Percentiles rank a stretch among this genome's conserved stretches.
Evolutionary conservation across 2,888 invertebrate species (phyloP).

Genomic region (Eupithecia exiguata): DNA sequence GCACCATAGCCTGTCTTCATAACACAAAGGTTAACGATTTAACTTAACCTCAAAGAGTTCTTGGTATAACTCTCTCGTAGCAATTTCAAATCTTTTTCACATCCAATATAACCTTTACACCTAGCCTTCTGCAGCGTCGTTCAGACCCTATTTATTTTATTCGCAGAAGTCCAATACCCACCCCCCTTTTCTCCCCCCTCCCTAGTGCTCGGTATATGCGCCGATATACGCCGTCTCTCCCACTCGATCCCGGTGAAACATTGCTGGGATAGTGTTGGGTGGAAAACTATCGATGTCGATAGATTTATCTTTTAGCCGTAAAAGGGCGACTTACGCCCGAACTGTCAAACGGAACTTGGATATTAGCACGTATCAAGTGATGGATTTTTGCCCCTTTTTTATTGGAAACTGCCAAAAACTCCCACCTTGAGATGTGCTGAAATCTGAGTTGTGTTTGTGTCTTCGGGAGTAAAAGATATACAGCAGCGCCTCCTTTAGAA

Average conservation of each 20-base stretch:
- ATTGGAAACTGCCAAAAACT: too few species aligned
- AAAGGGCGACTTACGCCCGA: background rate
- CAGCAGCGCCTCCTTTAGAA: too few species aligned
- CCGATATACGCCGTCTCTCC: conserved; percentile 70
- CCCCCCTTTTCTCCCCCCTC: background rate
- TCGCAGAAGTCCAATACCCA: conserved; percentile 27
- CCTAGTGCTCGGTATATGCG: conserved; percentile 48
- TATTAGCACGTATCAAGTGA: too few species aligned
- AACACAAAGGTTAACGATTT: background rate
- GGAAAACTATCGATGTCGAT: conserved; percentile 48
- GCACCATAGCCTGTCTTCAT: too few species aligned
- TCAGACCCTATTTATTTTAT: conserved; percentile 27
- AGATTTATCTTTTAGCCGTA: background rate
- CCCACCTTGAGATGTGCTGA: background rate
- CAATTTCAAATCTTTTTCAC: background rate
- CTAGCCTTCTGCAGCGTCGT: conserved; percentile 13
- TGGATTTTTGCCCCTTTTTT: too few species aligned
- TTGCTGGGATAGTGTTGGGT: conserved; percentile 52
- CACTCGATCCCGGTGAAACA: conserved; percentile 75
- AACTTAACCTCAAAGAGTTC: background rate
- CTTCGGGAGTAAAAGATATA: too few species aligned
- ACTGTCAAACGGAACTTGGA: too few species aligned
- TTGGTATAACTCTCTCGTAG: background rate
- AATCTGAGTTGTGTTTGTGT: too few species aligned
- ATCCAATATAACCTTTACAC: conserved; percentile 3